A percentile compares a stretch with the other conserved stretches of the same genome.
phyloP scores from a whole-genome alignment of 2,797 vertebrate genomes.

The Podarcis siculus region DNA sequence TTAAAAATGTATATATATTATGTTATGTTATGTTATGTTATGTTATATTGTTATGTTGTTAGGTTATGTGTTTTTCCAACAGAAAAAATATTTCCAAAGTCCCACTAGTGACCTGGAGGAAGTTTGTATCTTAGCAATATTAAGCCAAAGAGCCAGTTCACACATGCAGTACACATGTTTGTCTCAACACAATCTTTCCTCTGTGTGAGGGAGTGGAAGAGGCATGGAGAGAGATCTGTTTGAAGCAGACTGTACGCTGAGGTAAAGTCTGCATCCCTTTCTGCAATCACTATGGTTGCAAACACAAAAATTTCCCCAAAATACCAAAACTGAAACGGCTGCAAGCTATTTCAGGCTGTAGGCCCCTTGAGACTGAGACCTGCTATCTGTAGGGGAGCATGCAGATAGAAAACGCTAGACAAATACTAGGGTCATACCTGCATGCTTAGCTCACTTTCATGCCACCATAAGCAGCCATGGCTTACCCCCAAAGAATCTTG shows the following conservation, averaged over 20 bases:
- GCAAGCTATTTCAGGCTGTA: too few relatives aligned
- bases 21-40: too few relatives aligned
- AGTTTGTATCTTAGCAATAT: background rate
- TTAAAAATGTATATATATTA: too few relatives aligned
- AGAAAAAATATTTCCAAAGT: background rate
- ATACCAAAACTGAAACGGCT: too few relatives aligned
- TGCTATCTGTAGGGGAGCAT: background rate
- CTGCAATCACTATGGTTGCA: background rate
- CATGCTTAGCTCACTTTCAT: too few relatives aligned
- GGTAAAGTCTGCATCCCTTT: background rate
- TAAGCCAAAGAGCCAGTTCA: background rate
- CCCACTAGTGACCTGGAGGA: too few relatives aligned
- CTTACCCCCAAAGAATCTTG: too few relatives aligned
- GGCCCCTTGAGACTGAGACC: background rate
- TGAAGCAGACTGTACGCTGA: background rate
- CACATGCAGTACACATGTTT: too few relatives aligned
- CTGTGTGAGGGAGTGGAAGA: background rate
- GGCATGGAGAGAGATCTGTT: background rate
- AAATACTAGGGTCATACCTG: too few relatives aligned
- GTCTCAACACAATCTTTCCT: background rate
- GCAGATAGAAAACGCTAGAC: background rate
- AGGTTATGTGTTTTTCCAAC: background rate
- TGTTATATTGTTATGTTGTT: too few relatives aligned
- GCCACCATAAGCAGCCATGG: too few relatives aligned
- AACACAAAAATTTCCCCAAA: too few relatives aligned